Evolutionary conservation across 1,140 invertebrate genomes (phyloP).

Genomic region (Lepidurus apus): DNA sequence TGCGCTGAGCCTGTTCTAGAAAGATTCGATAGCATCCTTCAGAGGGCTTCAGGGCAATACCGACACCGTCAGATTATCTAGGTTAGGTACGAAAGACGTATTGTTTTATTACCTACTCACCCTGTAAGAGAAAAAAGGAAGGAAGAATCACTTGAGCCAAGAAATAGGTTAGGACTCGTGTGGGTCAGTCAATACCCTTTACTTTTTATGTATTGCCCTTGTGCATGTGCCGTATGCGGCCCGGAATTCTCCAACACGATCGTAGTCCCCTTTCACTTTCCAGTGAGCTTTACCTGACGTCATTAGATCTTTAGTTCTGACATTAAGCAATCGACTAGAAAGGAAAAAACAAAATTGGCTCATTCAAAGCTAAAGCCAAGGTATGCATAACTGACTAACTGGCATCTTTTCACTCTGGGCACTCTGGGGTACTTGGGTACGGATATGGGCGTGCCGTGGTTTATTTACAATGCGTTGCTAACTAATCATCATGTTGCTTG

Average conservation of each 20-base stretch:
- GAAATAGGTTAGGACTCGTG: neutral
- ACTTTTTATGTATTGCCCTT: neutral
- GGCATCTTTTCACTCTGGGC: too few species aligned
- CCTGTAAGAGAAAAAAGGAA: neutral
- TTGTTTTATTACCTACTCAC: neutral
- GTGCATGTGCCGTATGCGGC: neutral
- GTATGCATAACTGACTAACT: too few species aligned
- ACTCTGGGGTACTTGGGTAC: too few species aligned
- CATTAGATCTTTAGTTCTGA: neutral
- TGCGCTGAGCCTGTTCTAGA: neutral
- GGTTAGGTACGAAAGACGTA: neutral
- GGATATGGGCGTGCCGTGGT: too few species aligned
- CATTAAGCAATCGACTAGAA: neutral
- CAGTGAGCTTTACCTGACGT: neutral
- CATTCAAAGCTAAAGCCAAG: neutral
- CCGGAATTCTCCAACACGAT: slow-evolving; percentile 2
- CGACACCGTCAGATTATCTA: neutral
- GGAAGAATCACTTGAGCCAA: neutral
- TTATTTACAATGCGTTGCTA: too few species aligned
- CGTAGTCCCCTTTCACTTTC: neutral
- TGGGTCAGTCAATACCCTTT: neutral
- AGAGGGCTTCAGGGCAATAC: too few species aligned
- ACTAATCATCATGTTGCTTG: too few species aligned
- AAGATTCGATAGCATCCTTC: neutral
- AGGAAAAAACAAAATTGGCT: neutral